These are phyloP conservation scores for Calephelis perditalis DNA, from an alignment of 2,888 invertebrate genomes.

Conservation along the genomic window DNA sequence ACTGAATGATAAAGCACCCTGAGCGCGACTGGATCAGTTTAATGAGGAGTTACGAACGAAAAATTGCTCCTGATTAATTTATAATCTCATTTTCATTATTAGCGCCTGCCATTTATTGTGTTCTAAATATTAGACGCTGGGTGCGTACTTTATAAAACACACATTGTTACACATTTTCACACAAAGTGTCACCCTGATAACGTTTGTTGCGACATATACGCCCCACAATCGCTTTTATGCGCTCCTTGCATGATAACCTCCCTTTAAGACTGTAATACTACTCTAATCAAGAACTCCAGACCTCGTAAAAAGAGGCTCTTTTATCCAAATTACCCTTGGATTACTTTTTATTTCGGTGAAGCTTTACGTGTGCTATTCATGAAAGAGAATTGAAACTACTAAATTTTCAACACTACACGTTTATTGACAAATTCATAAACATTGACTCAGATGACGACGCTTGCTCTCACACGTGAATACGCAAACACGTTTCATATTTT, in stretches of 20 bases:
- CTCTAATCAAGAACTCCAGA: constrained; percentile 50
- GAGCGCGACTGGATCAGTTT: constrained; percentile 62
- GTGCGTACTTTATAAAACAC: constrained; percentile 3
- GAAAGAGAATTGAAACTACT: constrained; percentile 20
- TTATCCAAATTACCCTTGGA: constrained; percentile 62
- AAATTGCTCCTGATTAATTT: constrained; percentile 64
- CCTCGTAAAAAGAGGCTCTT: constrained; percentile 56
- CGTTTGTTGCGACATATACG: constrained; percentile 48
- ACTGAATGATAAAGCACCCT: constrained; percentile 76
- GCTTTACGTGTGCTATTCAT: constrained; percentile 1
- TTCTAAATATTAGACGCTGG: constrained; percentile 36
- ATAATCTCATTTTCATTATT: constrained; percentile 55
- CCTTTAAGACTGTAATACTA: constrained; percentile 50
- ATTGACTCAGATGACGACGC: constrained; percentile 65
- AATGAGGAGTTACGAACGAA: constrained; percentile 71
- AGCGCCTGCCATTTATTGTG: constrained; percentile 44
- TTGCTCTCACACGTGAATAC: constrained; percentile 55
- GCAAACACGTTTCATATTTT: constrained; percentile 69
- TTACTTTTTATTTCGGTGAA: constrained; percentile 55
- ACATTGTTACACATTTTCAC: constrained; percentile 24
- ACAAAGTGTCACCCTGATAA: constrained; percentile 44
- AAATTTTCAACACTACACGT: constrained; percentile 56
- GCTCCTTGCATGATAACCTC: constrained; percentile 58
- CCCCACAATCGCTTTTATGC: constrained; percentile 54
- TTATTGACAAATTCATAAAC: constrained; percentile 75